Percentiles rank a stretch among this genome's conserved stretches.
Conservation (phyloP, 2,888 invertebrate genomes). For the Orthosia gracilis region DNA sequence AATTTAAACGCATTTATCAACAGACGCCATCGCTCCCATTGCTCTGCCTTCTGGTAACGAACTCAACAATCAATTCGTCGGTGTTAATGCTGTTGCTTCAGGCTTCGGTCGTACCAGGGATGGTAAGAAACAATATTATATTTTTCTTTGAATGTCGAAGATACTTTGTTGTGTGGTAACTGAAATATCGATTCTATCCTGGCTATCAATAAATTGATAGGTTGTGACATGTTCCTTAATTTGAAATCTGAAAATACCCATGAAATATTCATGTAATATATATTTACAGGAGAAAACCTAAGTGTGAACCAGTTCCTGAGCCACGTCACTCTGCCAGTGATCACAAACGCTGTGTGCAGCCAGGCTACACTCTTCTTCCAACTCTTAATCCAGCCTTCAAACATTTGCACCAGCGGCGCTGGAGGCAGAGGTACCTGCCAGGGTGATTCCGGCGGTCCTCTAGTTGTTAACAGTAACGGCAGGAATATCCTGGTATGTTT, state of each 20-base stretch:
- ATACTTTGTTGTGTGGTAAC: conserved; percentile 3
- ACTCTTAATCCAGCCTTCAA: conserved; percentile 48
- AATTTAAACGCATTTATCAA: conserved; percentile 9
- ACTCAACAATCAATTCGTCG: conserved; percentile 65
- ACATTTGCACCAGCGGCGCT: conserved; percentile 76
- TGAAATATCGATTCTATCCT: background rate
- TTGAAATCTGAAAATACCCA: too few relatives aligned
- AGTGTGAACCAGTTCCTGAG: conserved; percentile 30
- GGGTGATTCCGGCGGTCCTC: conserved; percentile 84
- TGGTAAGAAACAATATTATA: conserved; percentile 53
- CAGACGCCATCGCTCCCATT: conserved; percentile 67
- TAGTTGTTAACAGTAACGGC: conserved; percentile 56
- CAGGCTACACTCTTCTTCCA: conserved; percentile 36
- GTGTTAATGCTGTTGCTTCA: conserved; percentile 69
- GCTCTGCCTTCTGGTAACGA: conserved; percentile 68
- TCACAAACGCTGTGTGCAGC: conserved; percentile 28
- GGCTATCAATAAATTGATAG: background rate
- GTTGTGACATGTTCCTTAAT: background rate
- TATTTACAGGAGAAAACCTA: conserved; percentile 21
- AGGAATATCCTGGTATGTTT: conserved; percentile 27
- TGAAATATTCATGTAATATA: background rate
- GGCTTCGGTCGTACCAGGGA: conserved; percentile 73
- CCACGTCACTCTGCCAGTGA: conserved; percentile 38
- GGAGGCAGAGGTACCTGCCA: conserved; percentile 68
- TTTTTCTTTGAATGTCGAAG: background rate